Base-by-base conservation (phyloP, 37 sponge, comb jelly and placozoan species). In the Halisarca cf. caerulea region DNA sequence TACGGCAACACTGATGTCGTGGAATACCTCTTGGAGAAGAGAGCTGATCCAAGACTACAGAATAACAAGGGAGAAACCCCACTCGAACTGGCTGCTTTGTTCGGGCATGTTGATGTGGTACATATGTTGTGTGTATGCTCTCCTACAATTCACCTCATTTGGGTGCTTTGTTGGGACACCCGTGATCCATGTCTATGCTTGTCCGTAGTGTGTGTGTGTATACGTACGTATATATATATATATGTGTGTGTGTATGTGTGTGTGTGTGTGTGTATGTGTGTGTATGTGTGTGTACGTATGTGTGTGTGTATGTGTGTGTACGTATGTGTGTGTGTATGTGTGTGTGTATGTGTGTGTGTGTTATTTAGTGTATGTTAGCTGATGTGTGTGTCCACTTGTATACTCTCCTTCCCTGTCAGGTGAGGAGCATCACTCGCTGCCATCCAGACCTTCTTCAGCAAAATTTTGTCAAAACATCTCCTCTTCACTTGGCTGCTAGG, bases 401-500 rank as follows among this genome's bases (percentile, higher is more conserved):
- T 80, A 23, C 23, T 21, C 9, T 18, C 43, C 43, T 37, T 73
- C 23, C 30, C 30, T 39, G 62, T 84, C 79, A 92, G 89, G 66
- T 86, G 18, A 78, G 85, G 27, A 61, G 28, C 0, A 78, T 83
- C 27, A 34, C 58, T 20, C 53, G 87, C 33, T n/a, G 20, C 35
- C 45, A 86, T 5, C 78, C 83, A 7, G 28, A 78, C 80, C 54
- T 47, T 30, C 32, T 80, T 36, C 32, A 80, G 39, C 35, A 80
- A 38, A 9, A 38, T 55, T 30, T 53, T 55, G 20, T 30, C 18
- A 5, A 23, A 8, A 71, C 72, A 71, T 82, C 90, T 27, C 90
- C 95, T 1, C 87, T 94, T 36, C 95, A 94, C 54, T 66, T 94
- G 64, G 95, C 95, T 20, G 95, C 92, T 11, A 70, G 92, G 81